phyloP scores from a whole-genome alignment of 2,888 invertebrate species.

The Thelaira solivaga region DNA sequence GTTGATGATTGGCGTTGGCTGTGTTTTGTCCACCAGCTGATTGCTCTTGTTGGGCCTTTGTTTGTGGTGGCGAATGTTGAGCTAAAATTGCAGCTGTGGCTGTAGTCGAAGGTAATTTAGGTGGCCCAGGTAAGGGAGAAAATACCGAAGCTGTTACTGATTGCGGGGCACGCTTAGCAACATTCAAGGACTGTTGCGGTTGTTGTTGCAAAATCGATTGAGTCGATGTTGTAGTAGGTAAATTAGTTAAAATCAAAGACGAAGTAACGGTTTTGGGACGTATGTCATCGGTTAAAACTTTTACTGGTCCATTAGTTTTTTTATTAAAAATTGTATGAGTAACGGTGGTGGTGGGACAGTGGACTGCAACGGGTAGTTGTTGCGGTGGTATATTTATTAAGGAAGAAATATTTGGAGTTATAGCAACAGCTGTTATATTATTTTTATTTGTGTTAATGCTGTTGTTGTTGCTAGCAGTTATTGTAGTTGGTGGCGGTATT shows the following conservation, averaged over 20 bases:
- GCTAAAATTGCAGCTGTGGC: conserved; percentile 61
- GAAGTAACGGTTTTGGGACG: conserved; percentile 55
- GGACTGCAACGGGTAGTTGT: conserved; percentile 32
- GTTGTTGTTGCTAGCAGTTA: conserved; percentile 14
- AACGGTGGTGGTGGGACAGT: conserved; percentile 56
- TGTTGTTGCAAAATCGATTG: conserved; percentile 51
- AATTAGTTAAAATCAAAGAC: conserved; percentile 45
- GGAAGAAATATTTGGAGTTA: background rate
- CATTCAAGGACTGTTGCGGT: conserved; percentile 59
- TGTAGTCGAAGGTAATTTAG: conserved; percentile 58
- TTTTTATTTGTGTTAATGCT: conserved; percentile 28
- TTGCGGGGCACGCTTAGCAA: conserved; percentile 65
- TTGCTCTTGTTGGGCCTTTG: conserved; percentile 64
- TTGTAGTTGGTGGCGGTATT: conserved; percentile 26
- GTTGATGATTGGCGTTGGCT: conserved; percentile 81
- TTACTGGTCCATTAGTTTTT: conserved; percentile 32
- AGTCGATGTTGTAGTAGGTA: conserved; percentile 57
- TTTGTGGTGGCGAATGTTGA: conserved; percentile 55
- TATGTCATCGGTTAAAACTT: conserved; percentile 42
- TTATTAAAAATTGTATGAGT: conserved; percentile 56
- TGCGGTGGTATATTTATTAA: conserved; percentile 35
- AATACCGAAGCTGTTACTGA: conserved; percentile 72
- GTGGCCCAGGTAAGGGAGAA: conserved; percentile 67
- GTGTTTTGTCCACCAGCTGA: conserved; percentile 74
- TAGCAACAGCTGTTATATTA: conserved; percentile 2